phyloP scores from a whole-genome alignment of 2,888 invertebrate species.

The Ichneumoninae sp. region DNA sequence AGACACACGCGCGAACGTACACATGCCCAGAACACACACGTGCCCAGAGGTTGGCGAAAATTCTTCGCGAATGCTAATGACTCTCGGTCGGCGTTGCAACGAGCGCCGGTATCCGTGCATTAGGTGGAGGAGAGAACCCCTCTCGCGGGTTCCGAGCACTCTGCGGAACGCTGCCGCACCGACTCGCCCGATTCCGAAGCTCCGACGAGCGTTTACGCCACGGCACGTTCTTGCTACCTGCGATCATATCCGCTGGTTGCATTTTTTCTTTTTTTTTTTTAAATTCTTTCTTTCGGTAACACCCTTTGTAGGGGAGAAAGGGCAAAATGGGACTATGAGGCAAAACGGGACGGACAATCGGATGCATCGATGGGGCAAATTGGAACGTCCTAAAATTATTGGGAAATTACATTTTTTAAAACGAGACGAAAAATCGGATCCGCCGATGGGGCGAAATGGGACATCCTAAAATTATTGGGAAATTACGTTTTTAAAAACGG shows the following conservation, averaged over 20 bases:
- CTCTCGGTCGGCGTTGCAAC: conserved; percentile 43
- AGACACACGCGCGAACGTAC: neutral
- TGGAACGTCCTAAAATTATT: too few species aligned
- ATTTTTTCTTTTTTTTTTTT: conserved; percentile 23
- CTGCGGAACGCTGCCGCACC: conserved; percentile 4
- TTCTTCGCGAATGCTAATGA: conserved; percentile 65
- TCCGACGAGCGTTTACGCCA: conserved; percentile 57
- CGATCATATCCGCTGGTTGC: conserved; percentile 19
- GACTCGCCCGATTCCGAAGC: conserved; percentile 11
- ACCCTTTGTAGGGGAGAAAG: neutral
- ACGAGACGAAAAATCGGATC: too few species aligned
- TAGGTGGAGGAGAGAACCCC: conserved; percentile 29
- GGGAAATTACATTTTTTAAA: too few species aligned
- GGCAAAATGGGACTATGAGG: too few species aligned
- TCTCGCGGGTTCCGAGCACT: conserved; percentile 14
- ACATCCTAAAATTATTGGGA: too few species aligned
- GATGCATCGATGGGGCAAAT: too few species aligned
- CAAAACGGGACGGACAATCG: too few species aligned
- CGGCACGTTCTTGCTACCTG: conserved; percentile 51
- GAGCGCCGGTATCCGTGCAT: conserved; percentile 35
- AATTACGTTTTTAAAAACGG: too few species aligned
- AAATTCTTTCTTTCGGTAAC: neutral
- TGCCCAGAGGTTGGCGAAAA: conserved; percentile 47
- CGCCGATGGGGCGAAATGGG: too few species aligned
- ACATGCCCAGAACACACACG: neutral